Evolutionary conservation across 2,113 vertebrate genomes (phyloP).

Genomic region (Sphaerodactylus townsendi): DNA sequence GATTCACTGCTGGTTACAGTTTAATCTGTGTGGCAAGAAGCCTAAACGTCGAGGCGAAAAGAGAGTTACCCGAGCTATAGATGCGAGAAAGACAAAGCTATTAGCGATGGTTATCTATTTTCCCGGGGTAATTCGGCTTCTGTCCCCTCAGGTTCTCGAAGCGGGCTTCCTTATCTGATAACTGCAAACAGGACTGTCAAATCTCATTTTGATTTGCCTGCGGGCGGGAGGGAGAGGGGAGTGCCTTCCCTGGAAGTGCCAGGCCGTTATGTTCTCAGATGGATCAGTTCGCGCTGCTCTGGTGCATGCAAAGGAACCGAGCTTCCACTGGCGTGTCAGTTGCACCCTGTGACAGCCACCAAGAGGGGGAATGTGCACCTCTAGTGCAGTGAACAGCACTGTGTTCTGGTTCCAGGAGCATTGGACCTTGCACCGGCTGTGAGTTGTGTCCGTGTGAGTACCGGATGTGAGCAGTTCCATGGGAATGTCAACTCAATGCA

Average conservation of each 20-base stretch:
- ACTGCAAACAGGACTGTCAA: neutral
- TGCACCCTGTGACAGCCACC: neutral
- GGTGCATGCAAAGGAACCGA: too few relatives aligned
- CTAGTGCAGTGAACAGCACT: too few relatives aligned
- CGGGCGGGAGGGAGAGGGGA: neutral
- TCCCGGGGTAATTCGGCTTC: neutral
- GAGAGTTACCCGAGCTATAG: slow-evolving; percentile 4
- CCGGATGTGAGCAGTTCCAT: too few relatives aligned
- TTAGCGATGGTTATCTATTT: neutral
- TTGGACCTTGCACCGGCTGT: too few relatives aligned
- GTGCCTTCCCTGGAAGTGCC: neutral
- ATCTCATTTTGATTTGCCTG: neutral
- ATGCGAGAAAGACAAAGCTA: slow-evolving; percentile 11
- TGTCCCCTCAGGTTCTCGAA: slow-evolving; percentile 16
- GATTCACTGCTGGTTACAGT: slow-evolving; percentile 12
- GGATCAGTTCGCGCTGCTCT: neutral
- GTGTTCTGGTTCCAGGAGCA: too few relatives aligned
- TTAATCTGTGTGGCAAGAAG: slow-evolving; percentile 8
- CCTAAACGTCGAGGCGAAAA: neutral
- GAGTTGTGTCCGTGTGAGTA: too few relatives aligned
- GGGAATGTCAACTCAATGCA: too few relatives aligned
- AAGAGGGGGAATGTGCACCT: too few relatives aligned
- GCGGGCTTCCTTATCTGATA: neutral
- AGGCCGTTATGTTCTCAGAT: neutral
- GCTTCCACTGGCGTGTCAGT: neutral